phyloP scores from a whole-genome alignment of 2,797 vertebrate species.

The Philypnodon macrostomus region DNA sequence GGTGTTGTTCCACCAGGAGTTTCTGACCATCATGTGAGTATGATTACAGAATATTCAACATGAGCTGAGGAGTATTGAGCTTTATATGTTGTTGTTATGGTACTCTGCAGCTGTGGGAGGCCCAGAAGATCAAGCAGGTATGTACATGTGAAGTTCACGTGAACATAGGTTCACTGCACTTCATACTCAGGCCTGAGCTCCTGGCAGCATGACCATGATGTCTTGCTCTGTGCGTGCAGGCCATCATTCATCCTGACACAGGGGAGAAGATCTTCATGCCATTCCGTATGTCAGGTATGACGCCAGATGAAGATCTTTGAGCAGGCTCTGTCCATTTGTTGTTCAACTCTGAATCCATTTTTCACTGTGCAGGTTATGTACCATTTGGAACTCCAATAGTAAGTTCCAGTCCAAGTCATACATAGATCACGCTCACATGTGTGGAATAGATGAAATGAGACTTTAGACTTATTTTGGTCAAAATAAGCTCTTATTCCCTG shows the following conservation, averaged over 20 bases:
- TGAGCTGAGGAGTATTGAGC: background rate
- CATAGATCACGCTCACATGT: slow-evolving; percentile 32
- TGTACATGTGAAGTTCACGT: slow-evolving; percentile 30
- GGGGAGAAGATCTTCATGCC: slow-evolving; percentile 99
- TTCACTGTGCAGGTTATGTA: slow-evolving; percentile 86
- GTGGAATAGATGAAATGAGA: slow-evolving; percentile 53
- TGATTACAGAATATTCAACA: background rate
- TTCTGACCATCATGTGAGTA: slow-evolving; percentile 69
- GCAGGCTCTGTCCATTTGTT: slow-evolving; percentile 26
- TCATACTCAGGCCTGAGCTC: slow-evolving; percentile 29
- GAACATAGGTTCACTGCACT: slow-evolving; percentile 9
- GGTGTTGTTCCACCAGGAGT: slow-evolving; percentile 82
- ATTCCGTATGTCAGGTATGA: slow-evolving; percentile 96
- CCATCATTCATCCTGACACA: slow-evolving; percentile 95
- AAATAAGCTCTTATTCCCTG: slow-evolving; percentile 66
- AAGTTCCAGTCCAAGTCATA: slow-evolving; percentile 75
- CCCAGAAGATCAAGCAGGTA: slow-evolving; percentile 98
- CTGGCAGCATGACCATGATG: slow-evolving; percentile 58
- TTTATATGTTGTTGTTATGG: slow-evolving; percentile 11
- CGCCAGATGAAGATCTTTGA: slow-evolving; percentile 70
- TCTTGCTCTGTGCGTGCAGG: slow-evolving; percentile 80
- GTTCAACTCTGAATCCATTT: slow-evolving; percentile 43
- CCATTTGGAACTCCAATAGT: slow-evolving; percentile 98
- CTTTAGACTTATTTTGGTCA: slow-evolving; percentile 60
- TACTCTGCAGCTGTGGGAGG: slow-evolving; percentile 88